Evolutionary conservation across 2,113 vertebrate genomes (phyloP).

Genomic region (Syrmaticus mikado): DNA sequence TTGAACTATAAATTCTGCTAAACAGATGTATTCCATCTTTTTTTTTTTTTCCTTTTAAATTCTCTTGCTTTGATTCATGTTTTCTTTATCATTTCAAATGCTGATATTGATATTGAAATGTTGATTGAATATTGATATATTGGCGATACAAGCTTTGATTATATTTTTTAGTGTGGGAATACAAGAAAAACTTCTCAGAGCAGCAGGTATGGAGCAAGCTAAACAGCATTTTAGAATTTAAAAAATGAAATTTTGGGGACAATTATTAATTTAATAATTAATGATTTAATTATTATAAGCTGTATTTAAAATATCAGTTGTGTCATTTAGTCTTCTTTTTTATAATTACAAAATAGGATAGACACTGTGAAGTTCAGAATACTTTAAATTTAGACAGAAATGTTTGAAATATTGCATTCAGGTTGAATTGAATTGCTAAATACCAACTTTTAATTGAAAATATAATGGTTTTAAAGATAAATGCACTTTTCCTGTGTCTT

Average conservation of each 20-base stretch:
- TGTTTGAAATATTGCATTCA: not conserved
- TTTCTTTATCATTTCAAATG: conserved; percentile 10
- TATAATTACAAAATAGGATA: not conserved
- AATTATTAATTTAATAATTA: not conserved
- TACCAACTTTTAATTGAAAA: not conserved
- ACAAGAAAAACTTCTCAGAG: no score
- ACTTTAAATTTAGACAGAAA: not conserved
- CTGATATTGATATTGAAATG: not conserved
- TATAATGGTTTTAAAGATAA: not conserved
- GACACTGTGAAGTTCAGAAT: not conserved
- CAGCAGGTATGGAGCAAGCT: no score
- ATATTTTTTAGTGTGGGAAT: not conserved
- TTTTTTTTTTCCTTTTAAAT: not conserved
- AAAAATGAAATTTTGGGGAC: not conserved
- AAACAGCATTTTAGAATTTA: not conserved
- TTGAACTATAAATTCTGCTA: conserved; percentile 56
- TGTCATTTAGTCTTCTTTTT: not conserved
- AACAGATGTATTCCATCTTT: conserved; percentile 38
- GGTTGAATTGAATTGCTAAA: not conserved
- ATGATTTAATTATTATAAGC: not conserved
- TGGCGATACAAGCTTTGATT: not conserved
- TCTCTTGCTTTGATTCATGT: conserved; percentile 10
- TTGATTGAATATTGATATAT: not conserved
- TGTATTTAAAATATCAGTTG: not conserved
- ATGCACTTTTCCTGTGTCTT: not conserved